Evolutionary conservation across 2,797 vertebrate species (phyloP).

Genomic region (Diplodus sargus): DNA sequence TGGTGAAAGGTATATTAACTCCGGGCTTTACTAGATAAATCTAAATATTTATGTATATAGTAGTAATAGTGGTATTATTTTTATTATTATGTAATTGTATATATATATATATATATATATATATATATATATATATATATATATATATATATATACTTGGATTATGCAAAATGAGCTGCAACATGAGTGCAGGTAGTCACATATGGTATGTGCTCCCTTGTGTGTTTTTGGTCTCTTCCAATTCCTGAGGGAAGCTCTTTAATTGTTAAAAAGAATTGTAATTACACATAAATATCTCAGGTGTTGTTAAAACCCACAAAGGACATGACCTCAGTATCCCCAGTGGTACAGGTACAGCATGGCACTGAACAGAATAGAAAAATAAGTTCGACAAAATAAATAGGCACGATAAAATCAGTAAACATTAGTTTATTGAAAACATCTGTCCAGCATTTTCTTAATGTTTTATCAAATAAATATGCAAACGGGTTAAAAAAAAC

Average conservation of each 20-base stretch:
- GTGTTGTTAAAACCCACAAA: neutral
- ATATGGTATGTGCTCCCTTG: no score
- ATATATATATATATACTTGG: no score
- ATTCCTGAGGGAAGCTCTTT: neutral
- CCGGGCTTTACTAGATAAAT: no score
- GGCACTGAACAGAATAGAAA: neutral
- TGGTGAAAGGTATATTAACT: no score
- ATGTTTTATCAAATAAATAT: constrained; percentile 72
- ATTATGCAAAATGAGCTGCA: no score
- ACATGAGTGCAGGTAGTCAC: no score
- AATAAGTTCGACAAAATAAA: constrained; percentile 23
- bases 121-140: no score
- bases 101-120: no score
- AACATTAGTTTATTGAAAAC: constrained; percentile 86
- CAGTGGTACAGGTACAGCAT: no score
- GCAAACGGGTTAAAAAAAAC: constrained; percentile 58
- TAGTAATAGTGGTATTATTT: no score
- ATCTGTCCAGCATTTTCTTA: constrained; percentile 77
- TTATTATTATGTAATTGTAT: no score
- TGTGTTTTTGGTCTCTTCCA: neutral
- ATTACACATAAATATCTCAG: neutral
- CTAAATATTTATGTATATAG: no score
- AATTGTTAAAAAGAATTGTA: neutral
- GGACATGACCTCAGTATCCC: neutral
- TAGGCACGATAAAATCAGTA: constrained; percentile 62